Evolutionary conservation across 2,113 vertebrate genomes (phyloP), one percentile per base, ranked within the genome.

Genomic region (Cynoglossus semilaevis): DNA sequence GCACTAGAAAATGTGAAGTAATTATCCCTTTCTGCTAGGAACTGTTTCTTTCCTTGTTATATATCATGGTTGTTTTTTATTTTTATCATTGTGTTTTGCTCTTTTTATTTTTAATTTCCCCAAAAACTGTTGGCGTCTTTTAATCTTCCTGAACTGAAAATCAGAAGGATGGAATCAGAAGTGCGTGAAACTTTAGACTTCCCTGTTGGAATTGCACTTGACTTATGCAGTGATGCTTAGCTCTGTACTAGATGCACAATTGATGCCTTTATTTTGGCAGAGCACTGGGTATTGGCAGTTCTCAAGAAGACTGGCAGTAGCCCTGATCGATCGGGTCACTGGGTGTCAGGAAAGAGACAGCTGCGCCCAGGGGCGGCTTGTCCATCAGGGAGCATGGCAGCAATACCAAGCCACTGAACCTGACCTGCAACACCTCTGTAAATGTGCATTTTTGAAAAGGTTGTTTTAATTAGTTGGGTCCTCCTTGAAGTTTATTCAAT

Each of bases 311-410:
- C 70, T 82, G 88, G 79, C 87, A 83, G 85, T 42, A 58, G 66
- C 53, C 47, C 76, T 82, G 83, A 88, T 90, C 88, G 76, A 84
- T 89, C 77, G 58, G 78, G 81, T 85, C 84, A 69, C 84, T 78
- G 41, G 36, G 57, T 84, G 85, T 80, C 80, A 79, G 67, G n/a
- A 58, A 54, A 41, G 64, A 85, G 82, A 87, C 80, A 83, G 85
- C 61, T 17, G 60, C 77, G 71, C 76, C 77, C 51, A 40, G 72
- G 68, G 76, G 74, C 72, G 9, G 63, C 42, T 56, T 60, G 79
- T 88, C 84, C 78, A 75, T 87, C 81, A 87, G 67, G 55, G 70
- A 72, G 51, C 19, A 15, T 51, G 66, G 56, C 65, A 49, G 69
- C 55, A 40, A 34, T 69, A 73, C 64, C 64, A n/a, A 77, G 56